Base-by-base conservation (phyloP, 1,140 invertebrate species). In the Cotesia typhae region DNA sequence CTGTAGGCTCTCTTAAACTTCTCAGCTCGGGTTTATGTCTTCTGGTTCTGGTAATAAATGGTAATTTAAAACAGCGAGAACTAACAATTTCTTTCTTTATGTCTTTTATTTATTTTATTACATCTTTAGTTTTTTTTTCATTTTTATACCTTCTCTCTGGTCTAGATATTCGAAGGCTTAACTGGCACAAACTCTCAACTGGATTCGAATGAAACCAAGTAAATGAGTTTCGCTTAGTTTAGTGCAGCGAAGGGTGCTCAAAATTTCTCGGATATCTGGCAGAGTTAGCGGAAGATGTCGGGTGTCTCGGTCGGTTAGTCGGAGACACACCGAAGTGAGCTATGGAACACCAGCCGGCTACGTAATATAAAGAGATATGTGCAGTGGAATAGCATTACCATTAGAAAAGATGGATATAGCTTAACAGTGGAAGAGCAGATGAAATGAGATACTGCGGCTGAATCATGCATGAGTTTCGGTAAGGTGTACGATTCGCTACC, bases 11-110 rank as follows among this genome's bases (percentile, higher is more conserved):
- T 82, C 76, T 70, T 74, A 75, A 70, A 74, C 77, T 47, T 47
- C 41, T 47, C 78, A 74, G 75, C 76, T 78, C 73, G 83, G 81
- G 81, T 86, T 86, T 87, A 87, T 83, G 84, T 79, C 84, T 28
- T 28, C 28, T 28, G 28, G 28, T 28, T 28, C 28, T 86, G 80
- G 85, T 87, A 87, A 87, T 86, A 86, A 86, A 87, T 87, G 85
- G 85, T 86, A 87, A 87, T 87, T 87, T 87, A 87, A 87, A 87
- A 85, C 85, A 87, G 85, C 81, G 84, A 87, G 84, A 87, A 87
- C 84, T 86, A 86, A 86, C 84, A 86, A 85, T 87, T 87, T 85
- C 83, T 84, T 86, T 83, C 84, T 87, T 86, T 84, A 82, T 85
- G 86, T 85, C 82, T 81, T 76, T 74, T 47, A 47, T 47, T 47